These are phyloP conservation scores for Taxidea taxus DNA, from an alignment of 2,113 vertebrate genomes.

Conservation along the genomic window DNA sequence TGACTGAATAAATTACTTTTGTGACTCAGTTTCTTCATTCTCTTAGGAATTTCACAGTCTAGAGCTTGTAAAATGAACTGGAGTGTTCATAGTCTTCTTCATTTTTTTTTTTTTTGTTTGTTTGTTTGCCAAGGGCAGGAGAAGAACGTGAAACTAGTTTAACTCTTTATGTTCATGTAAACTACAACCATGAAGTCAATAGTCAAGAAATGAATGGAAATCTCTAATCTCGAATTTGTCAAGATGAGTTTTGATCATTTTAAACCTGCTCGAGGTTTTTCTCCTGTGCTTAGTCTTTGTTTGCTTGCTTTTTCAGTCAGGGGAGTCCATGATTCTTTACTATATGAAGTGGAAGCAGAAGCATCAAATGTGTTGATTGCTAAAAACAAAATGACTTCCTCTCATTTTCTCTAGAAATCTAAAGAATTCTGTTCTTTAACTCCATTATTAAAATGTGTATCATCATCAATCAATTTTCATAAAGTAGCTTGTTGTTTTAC, in stretches of 20 bases:
- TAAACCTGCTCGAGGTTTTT: neutral
- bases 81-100: neutral
- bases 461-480: neutral
- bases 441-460: neutral
- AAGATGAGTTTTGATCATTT: neutral
- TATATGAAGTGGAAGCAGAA: neutral
- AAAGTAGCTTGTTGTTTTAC: neutral
- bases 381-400: neutral
- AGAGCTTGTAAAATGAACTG: neutral
- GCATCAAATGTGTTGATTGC: neutral
- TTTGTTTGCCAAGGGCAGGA: neutral
- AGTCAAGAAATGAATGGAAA: neutral
- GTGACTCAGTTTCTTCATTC: conserved; percentile 1
- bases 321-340: neutral
- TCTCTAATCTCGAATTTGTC: neutral
- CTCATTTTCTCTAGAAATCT: neutral
- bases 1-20: neutral
- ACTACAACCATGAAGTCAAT: neutral
- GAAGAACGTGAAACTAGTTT: conserved; percentile 2
- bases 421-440: neutral
- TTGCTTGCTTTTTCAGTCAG: neutral
- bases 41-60: neutral
- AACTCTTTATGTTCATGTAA: neutral
- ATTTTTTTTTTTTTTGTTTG: neutral
- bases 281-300: neutral